A percentile compares a stretch with the other conserved stretches of the same genome.
These are phyloP conservation scores for Otolemur crassicaudatus DNA, from an alignment of 2,797 vertebrate genomes.

Conservation along the genomic window DNA sequence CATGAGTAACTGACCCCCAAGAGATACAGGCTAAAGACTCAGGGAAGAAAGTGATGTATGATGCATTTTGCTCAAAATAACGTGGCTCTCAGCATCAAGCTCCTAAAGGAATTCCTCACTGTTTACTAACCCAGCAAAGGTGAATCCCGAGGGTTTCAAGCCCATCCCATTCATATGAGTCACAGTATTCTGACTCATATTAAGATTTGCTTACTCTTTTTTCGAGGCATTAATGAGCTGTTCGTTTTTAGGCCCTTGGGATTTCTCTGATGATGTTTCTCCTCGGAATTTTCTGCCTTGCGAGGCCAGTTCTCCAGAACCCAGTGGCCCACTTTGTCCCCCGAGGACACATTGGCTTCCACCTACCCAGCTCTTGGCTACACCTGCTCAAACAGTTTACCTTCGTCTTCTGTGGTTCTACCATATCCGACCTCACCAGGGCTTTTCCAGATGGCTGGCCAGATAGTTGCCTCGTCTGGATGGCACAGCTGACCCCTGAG, in stretches of 20 bases:
- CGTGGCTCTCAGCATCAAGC: not conserved
- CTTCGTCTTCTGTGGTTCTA: not conserved
- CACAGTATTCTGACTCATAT: constrained; percentile 17
- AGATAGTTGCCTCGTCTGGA: not conserved
- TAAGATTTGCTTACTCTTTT: not conserved
- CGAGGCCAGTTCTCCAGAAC: constrained; percentile 5
- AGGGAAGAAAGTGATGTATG: not conserved
- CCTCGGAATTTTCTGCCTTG: constrained; percentile 24
- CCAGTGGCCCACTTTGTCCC: not conserved
- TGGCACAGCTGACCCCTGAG: not conserved
- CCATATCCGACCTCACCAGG: not conserved
- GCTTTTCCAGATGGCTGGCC: not conserved
- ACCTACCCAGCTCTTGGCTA: not conserved
- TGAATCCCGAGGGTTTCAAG: not conserved
- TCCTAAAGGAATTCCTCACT: constrained; percentile 51
- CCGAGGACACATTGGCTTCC: not conserved
- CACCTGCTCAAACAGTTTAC: not conserved
- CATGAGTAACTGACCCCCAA: not conserved
- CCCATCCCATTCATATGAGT: constrained; percentile 10
- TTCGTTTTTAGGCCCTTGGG: constrained; percentile 29
- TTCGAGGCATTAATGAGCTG: constrained; percentile 26
- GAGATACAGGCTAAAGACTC: not conserved
- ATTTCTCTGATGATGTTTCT: not conserved
- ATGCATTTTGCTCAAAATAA: not conserved
- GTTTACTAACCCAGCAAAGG: constrained; percentile 48